Percentiles rank a stretch among this genome's conserved stretches.
Conservation (phyloP, 2,113 vertebrate genomes). For the Oryzias woworae region DNA sequence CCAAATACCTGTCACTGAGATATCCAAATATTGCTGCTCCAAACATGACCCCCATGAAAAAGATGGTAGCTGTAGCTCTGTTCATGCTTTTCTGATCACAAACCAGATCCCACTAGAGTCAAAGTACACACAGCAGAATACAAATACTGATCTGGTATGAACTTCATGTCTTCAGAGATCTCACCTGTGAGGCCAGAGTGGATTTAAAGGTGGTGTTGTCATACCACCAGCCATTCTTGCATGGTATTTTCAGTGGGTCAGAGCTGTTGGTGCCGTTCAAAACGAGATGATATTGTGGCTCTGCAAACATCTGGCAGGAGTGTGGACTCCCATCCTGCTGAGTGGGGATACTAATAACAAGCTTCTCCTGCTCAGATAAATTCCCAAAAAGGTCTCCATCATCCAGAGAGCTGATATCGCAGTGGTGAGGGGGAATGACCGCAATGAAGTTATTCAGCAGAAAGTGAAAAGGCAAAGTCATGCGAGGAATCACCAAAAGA, state of each 20-base stretch:
- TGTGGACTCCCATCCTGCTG: constrained; percentile 74
- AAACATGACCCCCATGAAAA: constrained; percentile 83
- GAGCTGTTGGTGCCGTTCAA: constrained; percentile 68
- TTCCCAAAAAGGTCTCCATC: constrained; percentile 68
- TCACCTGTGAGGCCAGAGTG: constrained; percentile 85
- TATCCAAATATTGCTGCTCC: constrained; percentile 82
- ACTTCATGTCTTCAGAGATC: not conserved
- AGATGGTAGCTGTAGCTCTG: constrained; percentile 80
- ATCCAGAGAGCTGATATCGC: constrained; percentile 72
- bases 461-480: constrained; percentile 84
- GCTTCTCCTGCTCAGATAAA: constrained; percentile 71
- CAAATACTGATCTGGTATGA: not conserved
- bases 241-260: constrained; percentile 57
- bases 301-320: constrained; percentile 81
- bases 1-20: constrained; percentile 83
- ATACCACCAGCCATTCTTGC: constrained; percentile 85
- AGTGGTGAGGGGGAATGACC: constrained; percentile 80
- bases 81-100: constrained; percentile 66
- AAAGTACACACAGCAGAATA: not conserved
- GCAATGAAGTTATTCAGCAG: constrained; percentile 84
- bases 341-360: constrained; percentile 75
- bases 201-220: constrained; percentile 82
- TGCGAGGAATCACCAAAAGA: constrained; percentile 71
- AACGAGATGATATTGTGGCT: constrained; percentile 80
- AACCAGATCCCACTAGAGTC: constrained; percentile 60